phyloP scores from a whole-genome alignment of 2,113 vertebrate genomes.

The Dryoscopus gambensis region DNA sequence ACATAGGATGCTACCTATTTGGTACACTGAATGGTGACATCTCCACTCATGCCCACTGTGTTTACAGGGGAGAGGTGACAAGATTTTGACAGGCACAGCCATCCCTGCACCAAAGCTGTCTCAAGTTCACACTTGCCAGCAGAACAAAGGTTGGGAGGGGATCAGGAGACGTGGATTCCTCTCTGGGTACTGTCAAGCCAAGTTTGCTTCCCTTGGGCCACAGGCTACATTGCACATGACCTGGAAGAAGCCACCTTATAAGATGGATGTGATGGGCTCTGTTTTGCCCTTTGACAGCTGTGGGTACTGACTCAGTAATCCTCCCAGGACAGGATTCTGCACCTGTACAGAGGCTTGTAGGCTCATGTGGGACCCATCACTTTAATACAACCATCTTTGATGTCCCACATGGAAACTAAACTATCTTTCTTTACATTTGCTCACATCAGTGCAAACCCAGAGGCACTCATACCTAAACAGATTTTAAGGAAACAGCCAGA shows the following conservation, averaged over 20 bases:
- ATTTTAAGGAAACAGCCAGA: background rate
- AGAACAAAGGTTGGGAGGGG: background rate
- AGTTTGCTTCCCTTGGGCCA: background rate
- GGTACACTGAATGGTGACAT: background rate
- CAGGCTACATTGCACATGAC: accelerated
- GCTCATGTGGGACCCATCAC: background rate
- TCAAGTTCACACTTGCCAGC: background rate
- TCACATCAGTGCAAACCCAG: background rate
- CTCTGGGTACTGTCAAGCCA: background rate
- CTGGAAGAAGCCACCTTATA: background rate
- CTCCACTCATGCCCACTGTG: background rate
- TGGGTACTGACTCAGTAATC: background rate
- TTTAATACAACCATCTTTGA: background rate
- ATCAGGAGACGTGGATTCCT: background rate
- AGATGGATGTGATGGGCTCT: background rate
- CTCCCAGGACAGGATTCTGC: background rate
- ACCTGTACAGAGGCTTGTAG: background rate
- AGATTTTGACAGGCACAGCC: background rate
- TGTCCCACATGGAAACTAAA: background rate
- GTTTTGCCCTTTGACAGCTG: background rate
- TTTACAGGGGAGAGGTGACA: background rate
- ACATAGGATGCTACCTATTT: background rate
- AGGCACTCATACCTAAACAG: accelerated
- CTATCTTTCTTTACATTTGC: background rate
- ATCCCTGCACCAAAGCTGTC: background rate